Conservation (phyloP, 2,113 vertebrate genomes). For the Paramisgurnus dabryanus region DNA sequence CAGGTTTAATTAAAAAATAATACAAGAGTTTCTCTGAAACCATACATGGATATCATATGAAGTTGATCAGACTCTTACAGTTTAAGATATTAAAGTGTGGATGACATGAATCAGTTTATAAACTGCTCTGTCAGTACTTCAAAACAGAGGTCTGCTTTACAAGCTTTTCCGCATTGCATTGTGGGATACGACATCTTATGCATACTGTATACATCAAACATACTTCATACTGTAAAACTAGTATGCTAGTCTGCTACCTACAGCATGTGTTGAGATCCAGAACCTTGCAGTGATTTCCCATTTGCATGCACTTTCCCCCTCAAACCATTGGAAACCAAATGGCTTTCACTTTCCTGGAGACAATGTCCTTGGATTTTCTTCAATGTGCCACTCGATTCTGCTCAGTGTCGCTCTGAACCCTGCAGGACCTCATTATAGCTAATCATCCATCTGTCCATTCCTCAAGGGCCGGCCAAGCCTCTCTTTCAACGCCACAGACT, state of each 20-base stretch:
- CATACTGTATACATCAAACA: too few species aligned
- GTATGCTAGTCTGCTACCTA: neutral
- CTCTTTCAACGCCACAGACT: conserved; percentile 38
- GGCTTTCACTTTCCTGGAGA: conserved; percentile 13
- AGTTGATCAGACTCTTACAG: neutral
- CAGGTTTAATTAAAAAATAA: neutral
- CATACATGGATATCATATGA: neutral
- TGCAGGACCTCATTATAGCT: conserved; percentile 69
- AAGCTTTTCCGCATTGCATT: too few species aligned
- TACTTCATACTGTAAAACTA: too few species aligned
- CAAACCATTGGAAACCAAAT: neutral
- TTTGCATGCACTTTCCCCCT: neutral
- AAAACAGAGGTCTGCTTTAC: neutral
- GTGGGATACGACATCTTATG: too few species aligned
- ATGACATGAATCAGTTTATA: too few species aligned
- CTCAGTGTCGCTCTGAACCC: conserved; percentile 58
- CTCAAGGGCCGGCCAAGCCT: conserved; percentile 42
- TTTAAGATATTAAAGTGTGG: neutral
- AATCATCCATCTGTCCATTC: conserved; percentile 71
- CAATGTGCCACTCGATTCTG: conserved; percentile 21
- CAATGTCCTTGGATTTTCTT: conserved; percentile 44
- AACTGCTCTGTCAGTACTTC: neutral
- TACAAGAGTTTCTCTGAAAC: neutral
- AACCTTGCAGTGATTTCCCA: neutral
- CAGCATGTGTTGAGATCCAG: neutral